Base-by-base conservation (phyloP, 2,113 vertebrate species). In the Sylvietta virens region DNA sequence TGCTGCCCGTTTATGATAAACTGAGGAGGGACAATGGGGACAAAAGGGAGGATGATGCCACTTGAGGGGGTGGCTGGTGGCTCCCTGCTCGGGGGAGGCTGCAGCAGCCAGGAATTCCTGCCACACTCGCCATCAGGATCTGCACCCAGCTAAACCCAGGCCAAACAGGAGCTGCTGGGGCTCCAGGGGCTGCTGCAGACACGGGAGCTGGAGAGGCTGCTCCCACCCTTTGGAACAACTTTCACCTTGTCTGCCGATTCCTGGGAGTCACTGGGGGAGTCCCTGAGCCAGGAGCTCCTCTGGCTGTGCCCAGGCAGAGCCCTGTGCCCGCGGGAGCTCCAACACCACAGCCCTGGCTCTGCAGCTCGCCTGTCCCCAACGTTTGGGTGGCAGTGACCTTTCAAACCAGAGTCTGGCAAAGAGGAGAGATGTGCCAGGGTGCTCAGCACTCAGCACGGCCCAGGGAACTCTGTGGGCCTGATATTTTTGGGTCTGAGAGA, bases 251-350 rank as follows among this genome's bases (percentile, higher is more conserved):
- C 28, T 72, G 51, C 42, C 1, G 18, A 3, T 31, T 64, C 60
- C 47, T 7, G 3, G 35, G 60, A 0, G 10, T 40, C 18, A 0
- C 37, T 1, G 3, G n/a, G 30, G 22, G 73, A 15, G 15, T 6
- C 28, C 35, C 47, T 16, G 24, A 6, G 1, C 23, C 1, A 0
- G 35, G 33, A 77, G 58, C 51, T 57, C 39, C 62, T 27, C 15
- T 42, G 50, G 28, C 20, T 7, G 5, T 2, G 0, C 17, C 66
- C 27, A 4, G 4, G 40, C 53, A 26, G 21, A 6, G 24, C 39
- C 37, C 62, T 1, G 1, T 13, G 37, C 9, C 72, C 9, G 1
- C 1, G 1, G 21, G 6, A 23, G 10, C 7, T 7, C 44, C 28
- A 24, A 3, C 33, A 4, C 40, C 42, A 20, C 17, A 45, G 10